Percentiles rank a stretch among this genome's conserved stretches.
phyloP scores from a whole-genome alignment of 2,797 vertebrate genomes.

The Takifugu rubripes region DNA sequence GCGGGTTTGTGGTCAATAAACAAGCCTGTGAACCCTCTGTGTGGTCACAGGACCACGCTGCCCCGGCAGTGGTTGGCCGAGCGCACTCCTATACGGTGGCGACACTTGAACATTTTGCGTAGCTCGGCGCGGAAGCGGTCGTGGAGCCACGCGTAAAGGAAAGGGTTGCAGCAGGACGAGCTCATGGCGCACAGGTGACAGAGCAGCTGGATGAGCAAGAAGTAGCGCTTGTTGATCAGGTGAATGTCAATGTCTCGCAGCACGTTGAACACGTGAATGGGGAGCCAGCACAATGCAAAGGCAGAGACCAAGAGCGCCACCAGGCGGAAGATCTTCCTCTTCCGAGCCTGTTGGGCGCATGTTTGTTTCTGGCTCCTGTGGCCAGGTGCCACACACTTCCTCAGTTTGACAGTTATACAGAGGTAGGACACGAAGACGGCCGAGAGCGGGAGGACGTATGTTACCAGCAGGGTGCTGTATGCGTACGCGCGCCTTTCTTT shows the following conservation, averaged over 20 bases:
- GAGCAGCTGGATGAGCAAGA: conserved; percentile 82
- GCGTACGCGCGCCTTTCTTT: conserved; percentile 76
- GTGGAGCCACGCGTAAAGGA: conserved; percentile 86
- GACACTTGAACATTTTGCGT: conserved; percentile 75
- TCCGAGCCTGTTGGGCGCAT: conserved; percentile 73
- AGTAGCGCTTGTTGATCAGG: conserved; percentile 83
- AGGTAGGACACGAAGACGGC: conserved; percentile 82
- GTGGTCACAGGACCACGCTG: conserved; percentile 50
- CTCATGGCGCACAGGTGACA: conserved; percentile 87
- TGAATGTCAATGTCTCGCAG: conserved; percentile 84
- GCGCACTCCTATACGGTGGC: conserved; percentile 54
- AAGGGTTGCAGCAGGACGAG: conserved; percentile 85
- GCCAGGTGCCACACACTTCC: conserved; percentile 72
- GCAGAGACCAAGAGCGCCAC: conserved; percentile 79
- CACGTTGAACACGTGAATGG: conserved; percentile 85
- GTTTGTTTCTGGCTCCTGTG: conserved; percentile 70
- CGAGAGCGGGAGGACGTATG: conserved; percentile 81
- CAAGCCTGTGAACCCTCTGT: too few species aligned
- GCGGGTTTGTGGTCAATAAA: too few species aligned
- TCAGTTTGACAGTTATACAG: conserved; percentile 82
- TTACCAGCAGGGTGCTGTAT: conserved; percentile 81
- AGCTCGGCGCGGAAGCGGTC: conserved; percentile 79
- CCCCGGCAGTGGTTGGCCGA: conserved; percentile 60
- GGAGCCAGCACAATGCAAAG: conserved; percentile 84
- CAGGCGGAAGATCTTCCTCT: conserved; percentile 81